Conservation (phyloP, 2,797 vertebrate species). For the Hydrophis major region DNA sequence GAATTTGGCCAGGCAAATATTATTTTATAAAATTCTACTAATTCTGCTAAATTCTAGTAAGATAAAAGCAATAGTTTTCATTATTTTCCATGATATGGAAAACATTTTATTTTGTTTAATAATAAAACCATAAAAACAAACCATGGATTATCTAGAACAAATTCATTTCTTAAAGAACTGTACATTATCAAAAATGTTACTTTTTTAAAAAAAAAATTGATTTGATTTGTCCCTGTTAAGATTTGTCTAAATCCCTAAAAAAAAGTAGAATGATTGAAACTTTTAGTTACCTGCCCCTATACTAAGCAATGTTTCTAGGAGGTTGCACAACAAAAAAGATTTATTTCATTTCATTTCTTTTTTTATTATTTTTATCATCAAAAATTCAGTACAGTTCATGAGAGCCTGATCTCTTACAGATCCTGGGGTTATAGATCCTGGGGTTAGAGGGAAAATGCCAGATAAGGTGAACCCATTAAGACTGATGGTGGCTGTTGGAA, state of each 20-base stretch:
- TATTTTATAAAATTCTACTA: neutral
- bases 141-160: conserved; percentile 33
- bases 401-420: neutral
- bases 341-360: neutral
- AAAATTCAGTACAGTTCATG: neutral
- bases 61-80: neutral
- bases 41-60: neutral
- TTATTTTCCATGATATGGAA: neutral
- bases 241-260: neutral
- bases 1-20: neutral
- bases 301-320: neutral
- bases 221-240: neutral
- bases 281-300: neutral
- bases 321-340: neutral
- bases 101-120: neutral
- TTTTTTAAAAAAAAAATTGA: neutral
- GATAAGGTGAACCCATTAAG: neutral
- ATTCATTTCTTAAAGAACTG: conserved; percentile 47
- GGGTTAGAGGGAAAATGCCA: neutral
- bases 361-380: neutral
- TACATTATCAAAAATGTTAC: neutral
- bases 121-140: conserved; percentile 30
- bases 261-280: neutral
- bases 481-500: neutral
- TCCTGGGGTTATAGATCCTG: neutral